Conservation (phyloP, 2,797 vertebrate genomes). For the Diceros bicornis region DNA sequence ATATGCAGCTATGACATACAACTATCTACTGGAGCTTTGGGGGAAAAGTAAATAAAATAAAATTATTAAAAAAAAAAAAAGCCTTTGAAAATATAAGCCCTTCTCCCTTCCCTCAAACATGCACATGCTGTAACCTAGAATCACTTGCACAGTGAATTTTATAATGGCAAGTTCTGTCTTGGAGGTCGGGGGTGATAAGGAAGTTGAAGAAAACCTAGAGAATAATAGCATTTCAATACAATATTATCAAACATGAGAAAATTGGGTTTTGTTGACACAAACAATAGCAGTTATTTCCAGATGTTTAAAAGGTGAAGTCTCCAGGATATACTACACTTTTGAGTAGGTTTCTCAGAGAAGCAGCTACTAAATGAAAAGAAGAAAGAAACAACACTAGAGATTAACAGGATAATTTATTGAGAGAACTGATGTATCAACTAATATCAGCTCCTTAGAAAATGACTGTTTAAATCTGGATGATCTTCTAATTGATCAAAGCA, state of each 20-base stretch:
- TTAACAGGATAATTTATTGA: background rate
- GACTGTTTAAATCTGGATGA: background rate
- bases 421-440: background rate
- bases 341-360: conserved; percentile 13
- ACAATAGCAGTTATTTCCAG: conserved; percentile 62
- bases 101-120: background rate
- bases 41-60: no score
- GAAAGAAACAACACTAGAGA: background rate
- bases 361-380: conserved; percentile 13
- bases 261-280: background rate
- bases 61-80: background rate
- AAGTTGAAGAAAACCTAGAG: background rate
- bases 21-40: no score
- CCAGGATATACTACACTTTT: background rate
- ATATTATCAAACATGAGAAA: background rate
- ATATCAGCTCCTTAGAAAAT: background rate
- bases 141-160: background rate
- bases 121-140: background rate
- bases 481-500: conserved; percentile 26
- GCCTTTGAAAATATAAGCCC: conserved; percentile 32
- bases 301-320: conserved; percentile 58
- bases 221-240: conserved; percentile 19
- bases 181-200: background rate
- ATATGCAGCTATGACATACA: no score
- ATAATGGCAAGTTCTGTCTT: background rate